phyloP scores from a whole-genome alignment of 2,113 vertebrate genomes.

The Salvelinus alpinus region DNA sequence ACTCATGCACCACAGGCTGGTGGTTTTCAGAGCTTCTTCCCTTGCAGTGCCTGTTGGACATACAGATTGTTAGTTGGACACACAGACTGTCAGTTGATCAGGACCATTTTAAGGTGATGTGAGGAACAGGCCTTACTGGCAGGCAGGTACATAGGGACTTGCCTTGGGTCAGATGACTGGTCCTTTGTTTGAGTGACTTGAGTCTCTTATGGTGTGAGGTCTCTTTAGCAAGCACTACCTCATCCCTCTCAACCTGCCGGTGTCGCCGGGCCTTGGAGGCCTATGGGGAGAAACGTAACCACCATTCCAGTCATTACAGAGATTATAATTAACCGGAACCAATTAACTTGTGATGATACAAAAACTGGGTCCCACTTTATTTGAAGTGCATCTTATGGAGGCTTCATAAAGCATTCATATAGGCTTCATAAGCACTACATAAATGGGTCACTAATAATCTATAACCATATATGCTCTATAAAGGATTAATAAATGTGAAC shows the following conservation, averaged over 20 bases:
- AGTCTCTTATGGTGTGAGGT: background rate
- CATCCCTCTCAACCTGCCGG: constrained; percentile 79
- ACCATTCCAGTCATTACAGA: background rate
- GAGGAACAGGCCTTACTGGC: too few species aligned
- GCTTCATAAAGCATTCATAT: too few species aligned
- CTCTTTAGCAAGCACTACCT: constrained; percentile 14
- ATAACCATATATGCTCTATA: too few species aligned
- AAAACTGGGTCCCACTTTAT: too few species aligned
- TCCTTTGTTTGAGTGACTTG: constrained; percentile 49
- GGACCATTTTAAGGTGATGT: too few species aligned
- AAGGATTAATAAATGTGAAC: too few species aligned
- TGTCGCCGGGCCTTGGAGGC: constrained; percentile 84
- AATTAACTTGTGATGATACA: background rate
- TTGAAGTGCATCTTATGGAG: too few species aligned
- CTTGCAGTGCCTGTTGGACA: constrained; percentile 33
- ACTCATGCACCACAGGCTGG: constrained; percentile 48
- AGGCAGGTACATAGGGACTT: too few species aligned
- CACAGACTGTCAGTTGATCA: background rate
- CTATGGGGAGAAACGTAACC: constrained; percentile 55
- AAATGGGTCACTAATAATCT: too few species aligned
- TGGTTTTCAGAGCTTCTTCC: constrained; percentile 13
- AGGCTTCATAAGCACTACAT: too few species aligned
- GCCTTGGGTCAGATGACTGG: background rate
- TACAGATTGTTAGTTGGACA: background rate
- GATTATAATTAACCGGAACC: too few species aligned